phyloP scores from a whole-genome alignment of 2,888 invertebrate species.

The Ethmia dodecea region DNA sequence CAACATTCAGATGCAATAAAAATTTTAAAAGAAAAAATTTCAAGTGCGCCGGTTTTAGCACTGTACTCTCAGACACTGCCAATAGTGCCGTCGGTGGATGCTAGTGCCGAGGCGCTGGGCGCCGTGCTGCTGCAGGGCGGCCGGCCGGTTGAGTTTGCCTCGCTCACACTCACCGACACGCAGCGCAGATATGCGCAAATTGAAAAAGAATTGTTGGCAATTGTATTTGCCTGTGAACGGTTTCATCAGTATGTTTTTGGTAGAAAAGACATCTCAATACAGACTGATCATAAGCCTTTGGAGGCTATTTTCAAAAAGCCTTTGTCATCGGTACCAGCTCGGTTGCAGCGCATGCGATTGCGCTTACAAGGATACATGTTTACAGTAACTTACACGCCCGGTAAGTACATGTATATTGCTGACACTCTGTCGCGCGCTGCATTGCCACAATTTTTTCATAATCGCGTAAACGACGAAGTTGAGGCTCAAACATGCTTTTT shows the following conservation, averaged over 20 bases:
- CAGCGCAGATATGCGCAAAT: conserved; percentile 10
- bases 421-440: background rate
- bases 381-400: background rate
- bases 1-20: background rate
- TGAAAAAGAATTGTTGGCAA: conserved; percentile 10
- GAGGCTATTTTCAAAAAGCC: too few species aligned
- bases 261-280: too few species aligned
- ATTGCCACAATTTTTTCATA: background rate
- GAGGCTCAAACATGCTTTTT: background rate
- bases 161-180: conserved; percentile 4
- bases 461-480: background rate
- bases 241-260: conserved; percentile 9
- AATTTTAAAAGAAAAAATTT: conserved; percentile 3
- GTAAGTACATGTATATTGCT: conserved; percentile 1
- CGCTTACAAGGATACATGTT: conserved; percentile 2
- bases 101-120: conserved; percentile 8
- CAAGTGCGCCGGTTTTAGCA: conserved; percentile 4
- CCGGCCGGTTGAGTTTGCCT: conserved; percentile 9
- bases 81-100: conserved; percentile 9
- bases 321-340: too few species aligned
- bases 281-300: too few species aligned
- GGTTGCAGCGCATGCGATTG: too few species aligned
- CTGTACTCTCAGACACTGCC: conserved; percentile 5
- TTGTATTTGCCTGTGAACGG: conserved; percentile 10
- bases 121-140: too few species aligned